Evolutionary conservation across 1,140 invertebrate genomes (phyloP).

Genomic region (Caenorhabditis brenneri): DNA sequence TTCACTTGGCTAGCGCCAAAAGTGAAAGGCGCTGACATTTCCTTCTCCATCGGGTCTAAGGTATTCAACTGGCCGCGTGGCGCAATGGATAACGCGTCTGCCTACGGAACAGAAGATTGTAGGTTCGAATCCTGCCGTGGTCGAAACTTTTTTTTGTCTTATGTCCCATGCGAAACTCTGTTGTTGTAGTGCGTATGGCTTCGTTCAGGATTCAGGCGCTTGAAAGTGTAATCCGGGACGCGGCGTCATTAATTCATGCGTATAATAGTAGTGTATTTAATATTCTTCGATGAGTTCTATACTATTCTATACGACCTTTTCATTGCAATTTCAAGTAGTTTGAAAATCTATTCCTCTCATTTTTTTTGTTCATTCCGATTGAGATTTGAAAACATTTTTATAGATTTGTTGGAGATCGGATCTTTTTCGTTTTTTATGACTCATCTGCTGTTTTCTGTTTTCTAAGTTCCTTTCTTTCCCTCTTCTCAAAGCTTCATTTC

Average conservation of each 20-base stretch:
- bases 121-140: conserved; percentile 43
- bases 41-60: neutral
- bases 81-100: conserved; percentile 50
- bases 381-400: neutral
- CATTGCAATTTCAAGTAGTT: neutral
- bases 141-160: conserved; percentile 35
- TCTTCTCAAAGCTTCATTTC: neutral
- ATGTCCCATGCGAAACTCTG: too few relatives aligned
- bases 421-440: conserved; percentile 9
- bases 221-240: conserved; percentile 15
- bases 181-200: neutral
- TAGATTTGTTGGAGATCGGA: conserved; percentile 1
- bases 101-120: conserved; percentile 49
- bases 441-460: neutral
- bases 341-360: neutral
- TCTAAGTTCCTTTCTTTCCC: neutral
- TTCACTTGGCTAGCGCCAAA: too few relatives aligned
- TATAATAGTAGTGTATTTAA: conserved; percentile 31
- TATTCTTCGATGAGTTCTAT: conserved; percentile 34
- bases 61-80: conserved; percentile 29
- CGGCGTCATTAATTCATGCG: conserved; percentile 39
- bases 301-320: conserved; percentile 10
- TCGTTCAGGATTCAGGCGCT: neutral
- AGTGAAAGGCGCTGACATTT: neutral
- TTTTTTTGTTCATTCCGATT: neutral